phyloP scores from a whole-genome alignment of 2,888 invertebrate species.

The Hypselothyrea guttata region DNA sequence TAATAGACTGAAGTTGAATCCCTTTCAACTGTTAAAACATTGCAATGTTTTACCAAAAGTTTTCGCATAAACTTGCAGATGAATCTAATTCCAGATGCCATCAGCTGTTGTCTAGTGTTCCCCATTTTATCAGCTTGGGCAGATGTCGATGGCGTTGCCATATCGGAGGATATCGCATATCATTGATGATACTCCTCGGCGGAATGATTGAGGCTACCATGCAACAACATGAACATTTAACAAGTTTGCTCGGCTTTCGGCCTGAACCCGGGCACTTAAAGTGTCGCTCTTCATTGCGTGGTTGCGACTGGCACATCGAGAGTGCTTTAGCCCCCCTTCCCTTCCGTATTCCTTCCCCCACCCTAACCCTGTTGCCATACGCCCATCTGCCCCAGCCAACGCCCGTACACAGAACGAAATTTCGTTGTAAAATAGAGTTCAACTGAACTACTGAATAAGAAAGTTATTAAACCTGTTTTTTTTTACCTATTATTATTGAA shows the following conservation, averaged over 20 bases:
- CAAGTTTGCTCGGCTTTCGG: constrained; percentile 47
- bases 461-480: too few relatives aligned
- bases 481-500: too few relatives aligned
- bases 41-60: not conserved
- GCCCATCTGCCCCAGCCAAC: constrained; percentile 1
- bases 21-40: too few relatives aligned
- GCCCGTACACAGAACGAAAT: too few relatives aligned
- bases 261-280: constrained; percentile 54
- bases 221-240: constrained; percentile 37
- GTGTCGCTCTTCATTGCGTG: constrained; percentile 72
- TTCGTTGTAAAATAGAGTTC: too few relatives aligned
- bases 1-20: too few relatives aligned
- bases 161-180: constrained; percentile 44
- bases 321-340: constrained; percentile 29
- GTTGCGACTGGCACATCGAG: constrained; percentile 46
- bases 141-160: constrained; percentile 56
- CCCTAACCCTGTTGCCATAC: not conserved
- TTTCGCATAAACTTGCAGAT: not conserved
- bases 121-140: constrained; percentile 26
- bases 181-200: constrained; percentile 44
- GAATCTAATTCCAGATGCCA: not conserved
- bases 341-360: constrained; percentile 1
- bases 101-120: constrained; percentile 25
- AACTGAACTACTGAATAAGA: too few relatives aligned
- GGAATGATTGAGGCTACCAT: constrained; percentile 38